These are phyloP conservation scores for Parauchenoglanis ngamensis DNA, from an alignment of 2,797 vertebrate species.

Conservation along the genomic window DNA sequence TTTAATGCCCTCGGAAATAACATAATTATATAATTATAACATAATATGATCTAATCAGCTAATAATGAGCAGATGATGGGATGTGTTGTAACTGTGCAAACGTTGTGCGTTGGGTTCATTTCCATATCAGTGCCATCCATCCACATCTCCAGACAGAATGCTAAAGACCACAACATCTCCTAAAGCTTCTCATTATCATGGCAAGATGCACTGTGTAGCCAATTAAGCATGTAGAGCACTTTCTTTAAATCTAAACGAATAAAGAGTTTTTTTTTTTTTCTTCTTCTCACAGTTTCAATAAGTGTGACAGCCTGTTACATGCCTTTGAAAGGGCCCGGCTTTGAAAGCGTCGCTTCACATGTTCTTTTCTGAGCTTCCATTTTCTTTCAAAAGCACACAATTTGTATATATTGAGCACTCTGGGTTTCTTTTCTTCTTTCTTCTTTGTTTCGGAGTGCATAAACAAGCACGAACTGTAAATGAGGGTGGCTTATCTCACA, in stretches of 20 bases:
- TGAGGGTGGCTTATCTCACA: conserved; percentile 15
- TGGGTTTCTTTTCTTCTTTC: not conserved
- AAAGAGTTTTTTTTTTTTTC: not conserved
- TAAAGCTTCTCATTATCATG: not conserved
- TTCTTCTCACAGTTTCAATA: conserved; percentile 61
- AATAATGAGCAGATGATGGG: not conserved
- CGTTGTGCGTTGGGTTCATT: not conserved
- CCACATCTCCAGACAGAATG: not conserved
- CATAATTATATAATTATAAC: not conserved
- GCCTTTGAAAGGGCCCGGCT: conserved; percentile 37
- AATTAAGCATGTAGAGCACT: conserved; percentile 38
- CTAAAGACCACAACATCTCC: not conserved
- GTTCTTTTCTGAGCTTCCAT: conserved; percentile 21
- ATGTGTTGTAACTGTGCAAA: not conserved
- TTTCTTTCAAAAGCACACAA: conserved; percentile 32
- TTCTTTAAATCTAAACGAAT: conserved; percentile 72
- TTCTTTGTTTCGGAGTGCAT: conserved; percentile 26
- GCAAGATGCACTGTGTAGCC: not conserved
- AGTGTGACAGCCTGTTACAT: conserved; percentile 35
- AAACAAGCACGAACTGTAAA: conserved; percentile 38
- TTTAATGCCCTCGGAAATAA: not conserved
- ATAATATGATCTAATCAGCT: not conserved
- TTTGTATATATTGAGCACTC: conserved; percentile 33
- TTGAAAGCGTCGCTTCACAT: conserved; percentile 38
- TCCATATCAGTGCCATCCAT: not conserved